Evolutionary conservation across 2,113 vertebrate species (phyloP).

Genomic region (Rhegmatorhina hoffmannsi): DNA sequence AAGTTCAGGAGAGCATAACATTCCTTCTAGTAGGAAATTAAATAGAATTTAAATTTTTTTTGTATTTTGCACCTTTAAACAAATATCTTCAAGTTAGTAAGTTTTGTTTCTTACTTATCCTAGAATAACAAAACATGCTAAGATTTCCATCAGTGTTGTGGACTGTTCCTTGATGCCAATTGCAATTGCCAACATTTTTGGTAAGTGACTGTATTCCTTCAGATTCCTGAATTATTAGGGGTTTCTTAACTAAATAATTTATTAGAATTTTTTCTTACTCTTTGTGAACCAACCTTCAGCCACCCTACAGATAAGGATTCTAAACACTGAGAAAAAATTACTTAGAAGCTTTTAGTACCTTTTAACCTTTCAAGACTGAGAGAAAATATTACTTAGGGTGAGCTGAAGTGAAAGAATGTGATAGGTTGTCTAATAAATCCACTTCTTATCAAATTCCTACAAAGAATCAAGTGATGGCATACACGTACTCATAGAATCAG

Average conservation of each 20-base stretch:
- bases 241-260: background rate
- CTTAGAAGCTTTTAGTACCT: background rate
- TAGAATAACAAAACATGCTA: background rate
- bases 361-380: background rate
- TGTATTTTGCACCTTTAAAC: background rate
- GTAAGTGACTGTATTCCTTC: background rate
- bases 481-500: background rate
- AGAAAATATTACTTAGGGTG: background rate
- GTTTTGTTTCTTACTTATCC: background rate
- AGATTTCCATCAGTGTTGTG: background rate
- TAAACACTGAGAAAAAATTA: background rate
- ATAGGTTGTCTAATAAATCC: background rate
- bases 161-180: background rate
- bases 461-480: background rate
- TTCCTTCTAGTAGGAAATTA: background rate
- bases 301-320: background rate
- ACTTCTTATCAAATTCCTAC: background rate
- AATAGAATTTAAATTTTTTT: fast-evolving
- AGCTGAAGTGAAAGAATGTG: background rate
- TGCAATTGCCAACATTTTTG: background rate
- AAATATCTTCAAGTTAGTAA: background rate
- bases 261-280: background rate
- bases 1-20: background rate
- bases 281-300: background rate
- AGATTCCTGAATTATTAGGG: background rate